phyloP scores from a whole-genome alignment of 2,113 vertebrate genomes.

The Daubentonia madagascariensis region DNA sequence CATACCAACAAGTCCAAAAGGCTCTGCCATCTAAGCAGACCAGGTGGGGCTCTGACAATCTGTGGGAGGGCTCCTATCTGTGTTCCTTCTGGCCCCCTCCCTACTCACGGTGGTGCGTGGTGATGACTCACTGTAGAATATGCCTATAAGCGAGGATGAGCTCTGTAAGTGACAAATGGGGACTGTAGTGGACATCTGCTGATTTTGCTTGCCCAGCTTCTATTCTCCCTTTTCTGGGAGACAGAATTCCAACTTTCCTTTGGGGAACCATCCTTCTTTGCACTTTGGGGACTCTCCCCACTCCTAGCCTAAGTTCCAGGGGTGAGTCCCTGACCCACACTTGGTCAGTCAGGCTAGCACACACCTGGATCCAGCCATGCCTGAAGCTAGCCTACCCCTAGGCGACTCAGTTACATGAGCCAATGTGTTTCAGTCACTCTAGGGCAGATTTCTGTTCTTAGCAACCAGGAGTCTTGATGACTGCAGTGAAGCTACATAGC shows the following conservation, averaged over 20 bases:
- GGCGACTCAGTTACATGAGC: background rate
- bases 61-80: background rate
- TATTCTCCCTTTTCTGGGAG: background rate
- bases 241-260: background rate
- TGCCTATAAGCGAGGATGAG: background rate
- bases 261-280: background rate
- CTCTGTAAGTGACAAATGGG: background rate
- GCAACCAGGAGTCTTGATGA: background rate
- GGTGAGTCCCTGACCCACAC: background rate
- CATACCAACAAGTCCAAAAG: background rate
- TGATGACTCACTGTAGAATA: conserved; percentile 13
- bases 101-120: background rate
- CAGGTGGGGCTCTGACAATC: background rate
- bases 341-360: background rate
- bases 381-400: background rate
- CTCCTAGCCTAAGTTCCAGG: background rate
- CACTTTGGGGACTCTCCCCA: background rate
- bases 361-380: background rate
- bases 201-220: background rate
- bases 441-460: background rate
- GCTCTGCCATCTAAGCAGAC: background rate
- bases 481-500: background rate
- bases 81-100: background rate
- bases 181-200: background rate
- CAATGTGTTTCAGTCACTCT: background rate